Evolutionary conservation across 2,888 invertebrate genomes (phyloP).

Genomic region (Callinectes sapidus): DNA sequence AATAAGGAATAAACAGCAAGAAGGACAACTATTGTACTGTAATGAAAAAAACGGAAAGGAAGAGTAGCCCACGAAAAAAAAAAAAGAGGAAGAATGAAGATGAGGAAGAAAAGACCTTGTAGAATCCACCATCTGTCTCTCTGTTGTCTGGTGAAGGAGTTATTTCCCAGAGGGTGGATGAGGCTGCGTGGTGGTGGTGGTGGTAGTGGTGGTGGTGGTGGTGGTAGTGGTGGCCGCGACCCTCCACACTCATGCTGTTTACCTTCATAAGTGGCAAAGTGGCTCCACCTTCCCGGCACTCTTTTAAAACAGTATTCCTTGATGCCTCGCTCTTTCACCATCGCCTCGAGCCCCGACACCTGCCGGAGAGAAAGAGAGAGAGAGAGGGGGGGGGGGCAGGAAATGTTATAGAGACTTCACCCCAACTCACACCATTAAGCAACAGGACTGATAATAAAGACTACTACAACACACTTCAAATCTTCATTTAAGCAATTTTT

Average conservation of each 20-base stretch:
- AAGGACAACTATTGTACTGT: neutral
- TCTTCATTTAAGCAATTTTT: too few relatives aligned
- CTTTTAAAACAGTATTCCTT: constrained; percentile 15
- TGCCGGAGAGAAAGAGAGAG: neutral
- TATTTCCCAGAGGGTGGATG: constrained; percentile 10
- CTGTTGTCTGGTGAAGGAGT: neutral
- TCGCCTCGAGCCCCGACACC: neutral
- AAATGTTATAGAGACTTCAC: too few relatives aligned
- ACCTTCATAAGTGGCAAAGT: neutral
- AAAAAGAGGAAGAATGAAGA: neutral
- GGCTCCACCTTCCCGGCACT: neutral
- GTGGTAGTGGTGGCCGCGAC: neutral
- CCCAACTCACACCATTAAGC: too few relatives aligned
- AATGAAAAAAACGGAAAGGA: neutral
- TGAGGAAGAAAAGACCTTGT: neutral
- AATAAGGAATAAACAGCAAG: neutral
- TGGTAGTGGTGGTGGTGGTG: neutral
- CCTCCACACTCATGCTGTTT: constrained; percentile 19
- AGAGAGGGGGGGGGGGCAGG: neutral
- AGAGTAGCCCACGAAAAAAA: neutral
- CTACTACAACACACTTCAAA: too few relatives aligned
- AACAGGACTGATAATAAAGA: too few relatives aligned
- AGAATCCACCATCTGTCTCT: neutral
- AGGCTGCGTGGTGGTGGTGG: neutral
- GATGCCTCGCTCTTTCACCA: neutral